Percentiles rank a stretch among this genome's conserved stretches.
These are phyloP conservation scores for Diglossa cyanea DNA, from an alignment of 2,797 vertebrate genomes.

Conservation along the genomic window DNA sequence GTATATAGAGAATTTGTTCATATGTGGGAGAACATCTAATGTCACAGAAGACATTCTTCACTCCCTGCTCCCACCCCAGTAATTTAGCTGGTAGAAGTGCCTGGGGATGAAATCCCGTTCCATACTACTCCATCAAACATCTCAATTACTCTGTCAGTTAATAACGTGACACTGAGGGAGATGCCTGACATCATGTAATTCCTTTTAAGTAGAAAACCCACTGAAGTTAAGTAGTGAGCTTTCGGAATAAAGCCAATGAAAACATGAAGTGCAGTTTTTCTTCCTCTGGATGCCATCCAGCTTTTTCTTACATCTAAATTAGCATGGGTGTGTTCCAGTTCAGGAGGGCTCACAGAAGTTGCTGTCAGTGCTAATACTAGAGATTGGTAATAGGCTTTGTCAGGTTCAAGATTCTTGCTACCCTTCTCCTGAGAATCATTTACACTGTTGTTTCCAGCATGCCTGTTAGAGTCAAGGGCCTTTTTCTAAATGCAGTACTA, in stretches of 20 bases:
- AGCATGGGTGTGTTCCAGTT: background rate
- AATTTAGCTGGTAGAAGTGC: background rate
- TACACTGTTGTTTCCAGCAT: rapidly evolving
- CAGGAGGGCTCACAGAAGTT: background rate
- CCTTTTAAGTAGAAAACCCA: background rate
- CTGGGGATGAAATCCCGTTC: background rate
- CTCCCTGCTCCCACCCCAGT: background rate
- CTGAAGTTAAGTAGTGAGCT: background rate
- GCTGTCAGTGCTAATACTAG: background rate
- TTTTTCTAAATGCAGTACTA: background rate
- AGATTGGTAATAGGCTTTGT: background rate
- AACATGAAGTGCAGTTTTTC: background rate
- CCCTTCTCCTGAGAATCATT: background rate
- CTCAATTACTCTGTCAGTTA: background rate
- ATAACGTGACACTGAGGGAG: background rate
- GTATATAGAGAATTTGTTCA: background rate
- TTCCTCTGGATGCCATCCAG: background rate
- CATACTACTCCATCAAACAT: background rate
- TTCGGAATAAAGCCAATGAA: background rate
- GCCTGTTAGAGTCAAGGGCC: background rate
- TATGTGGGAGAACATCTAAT: background rate
- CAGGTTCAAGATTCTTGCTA: background rate
- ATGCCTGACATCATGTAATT: background rate
- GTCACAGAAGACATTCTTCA: background rate
- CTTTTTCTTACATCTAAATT: background rate